A percentile compares a stretch with the other conserved stretches of the same genome.
phyloP scores from a whole-genome alignment of 2,888 invertebrate species.

The Altica lythri region DNA sequence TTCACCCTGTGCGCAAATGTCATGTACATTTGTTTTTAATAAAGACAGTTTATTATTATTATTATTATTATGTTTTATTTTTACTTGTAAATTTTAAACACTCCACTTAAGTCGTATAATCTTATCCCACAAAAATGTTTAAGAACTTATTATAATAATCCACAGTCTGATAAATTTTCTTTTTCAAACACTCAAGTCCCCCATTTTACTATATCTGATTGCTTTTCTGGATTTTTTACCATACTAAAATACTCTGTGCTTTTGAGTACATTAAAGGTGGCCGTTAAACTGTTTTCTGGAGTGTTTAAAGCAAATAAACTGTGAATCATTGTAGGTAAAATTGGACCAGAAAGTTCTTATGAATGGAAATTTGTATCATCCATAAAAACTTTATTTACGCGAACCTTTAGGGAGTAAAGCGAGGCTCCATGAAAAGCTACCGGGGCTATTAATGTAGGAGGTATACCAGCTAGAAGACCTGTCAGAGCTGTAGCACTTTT shows the following conservation, averaged over 20 bases:
- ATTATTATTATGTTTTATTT: conserved; percentile 62
- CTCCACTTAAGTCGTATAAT: conserved; percentile 63
- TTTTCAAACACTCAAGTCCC: conserved; percentile 75
- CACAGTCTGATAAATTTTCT: conserved; percentile 88
- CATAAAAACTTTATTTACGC: conserved; percentile 72
- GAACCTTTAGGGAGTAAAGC: conserved; percentile 73
- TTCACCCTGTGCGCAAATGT: too few relatives aligned
- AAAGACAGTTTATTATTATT: too few relatives aligned
- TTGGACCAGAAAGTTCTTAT: conserved; percentile 82
- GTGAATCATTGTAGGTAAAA: conserved; percentile 81
- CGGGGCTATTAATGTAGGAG: conserved; percentile 90
- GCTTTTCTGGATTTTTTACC: conserved; percentile 49
- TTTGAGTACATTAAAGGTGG: conserved; percentile 70
- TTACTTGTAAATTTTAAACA: conserved; percentile 69
- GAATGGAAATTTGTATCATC: conserved; percentile 77
- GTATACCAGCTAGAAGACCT: conserved; percentile 86
- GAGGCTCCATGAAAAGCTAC: conserved; percentile 89
- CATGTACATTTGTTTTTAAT: too few relatives aligned
- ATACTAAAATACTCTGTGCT: conserved; percentile 74
- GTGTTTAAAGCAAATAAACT: conserved; percentile 71
- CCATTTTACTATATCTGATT: conserved; percentile 46
- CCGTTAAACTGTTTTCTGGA: conserved; percentile 72
- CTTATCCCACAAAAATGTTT: conserved; percentile 69
- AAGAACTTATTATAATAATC: conserved; percentile 67
- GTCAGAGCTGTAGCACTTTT: conserved; percentile 76